Evolutionary conservation across 2,888 invertebrate species (phyloP).

Genomic region (Pristionchus fissidentatus): DNA sequence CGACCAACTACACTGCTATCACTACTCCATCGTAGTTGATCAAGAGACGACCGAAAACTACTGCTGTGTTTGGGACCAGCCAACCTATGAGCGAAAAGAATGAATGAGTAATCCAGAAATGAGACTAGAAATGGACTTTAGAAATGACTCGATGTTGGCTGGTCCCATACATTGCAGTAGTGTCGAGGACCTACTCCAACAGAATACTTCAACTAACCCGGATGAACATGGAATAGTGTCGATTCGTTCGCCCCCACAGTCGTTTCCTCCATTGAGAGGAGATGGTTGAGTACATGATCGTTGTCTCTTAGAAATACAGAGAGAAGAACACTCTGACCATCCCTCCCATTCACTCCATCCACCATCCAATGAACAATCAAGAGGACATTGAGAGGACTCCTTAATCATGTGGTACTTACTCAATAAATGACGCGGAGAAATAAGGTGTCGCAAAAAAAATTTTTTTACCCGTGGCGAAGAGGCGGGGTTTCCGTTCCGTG

Average conservation of each 20-base stretch:
- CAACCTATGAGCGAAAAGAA: neutral
- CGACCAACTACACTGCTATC: too few species aligned
- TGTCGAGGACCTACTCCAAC: too few species aligned
- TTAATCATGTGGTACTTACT: too few species aligned
- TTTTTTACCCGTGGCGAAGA: too few species aligned
- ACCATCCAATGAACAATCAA: slow-evolving; percentile 17
- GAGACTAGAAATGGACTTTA: too few species aligned
- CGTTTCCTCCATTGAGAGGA: slow-evolving; percentile 23
- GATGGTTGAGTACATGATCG: neutral
- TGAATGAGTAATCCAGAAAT: neutral
- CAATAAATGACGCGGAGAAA: too few species aligned
- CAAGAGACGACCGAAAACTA: neutral
- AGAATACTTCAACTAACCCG: slow-evolving; percentile 23
- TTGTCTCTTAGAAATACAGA: neutral
- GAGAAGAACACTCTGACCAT: slow-evolving; percentile 21
- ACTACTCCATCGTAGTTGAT: neutral
- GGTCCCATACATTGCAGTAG: too few species aligned
- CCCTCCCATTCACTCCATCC: slow-evolving; percentile 22
- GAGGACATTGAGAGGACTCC: slow-evolving; percentile 21
- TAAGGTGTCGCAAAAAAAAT: too few species aligned
- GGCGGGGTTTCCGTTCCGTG: too few species aligned
- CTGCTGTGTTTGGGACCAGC: too few species aligned
- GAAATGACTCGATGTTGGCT: too few species aligned
- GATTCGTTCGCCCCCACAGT: neutral
- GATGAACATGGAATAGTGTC: neutral